A percentile compares a stretch with the other conserved stretches of the same genome.
phyloP scores from a whole-genome alignment of 1,140 invertebrate genomes.

The Eriosoma lanigerum region DNA sequence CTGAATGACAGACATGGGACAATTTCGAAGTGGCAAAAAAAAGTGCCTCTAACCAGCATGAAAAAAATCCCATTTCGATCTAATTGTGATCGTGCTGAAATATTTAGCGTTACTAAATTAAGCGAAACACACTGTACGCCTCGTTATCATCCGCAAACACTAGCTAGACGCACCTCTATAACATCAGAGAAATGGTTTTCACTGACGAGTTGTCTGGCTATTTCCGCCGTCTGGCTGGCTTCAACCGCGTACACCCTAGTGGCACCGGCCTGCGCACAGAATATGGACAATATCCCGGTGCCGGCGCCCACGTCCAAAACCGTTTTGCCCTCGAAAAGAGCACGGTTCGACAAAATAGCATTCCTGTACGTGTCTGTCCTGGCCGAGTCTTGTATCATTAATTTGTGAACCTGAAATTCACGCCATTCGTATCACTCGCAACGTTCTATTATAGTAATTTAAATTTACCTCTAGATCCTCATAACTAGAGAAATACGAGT shows the following conservation, averaged over 20 bases:
- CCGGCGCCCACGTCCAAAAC: conserved; percentile 94
- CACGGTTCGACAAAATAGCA: conserved; percentile 82
- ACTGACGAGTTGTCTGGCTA: conserved; percentile 77
- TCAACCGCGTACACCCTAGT: conserved; percentile 88
- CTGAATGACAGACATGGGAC: no score
- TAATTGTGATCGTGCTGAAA: no score
- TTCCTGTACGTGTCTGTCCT: conserved; percentile 90
- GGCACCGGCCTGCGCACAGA: conserved; percentile 91
- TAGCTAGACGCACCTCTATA: conserved; percentile 65
- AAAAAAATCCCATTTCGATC: no score
- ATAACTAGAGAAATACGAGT: conserved; percentile 21
- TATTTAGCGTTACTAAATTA: no score
- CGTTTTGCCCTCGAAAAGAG: conserved; percentile 71
- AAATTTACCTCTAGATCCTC: conserved; percentile 18
- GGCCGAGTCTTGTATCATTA: conserved; percentile 82
- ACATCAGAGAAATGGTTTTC: conserved; percentile 68
- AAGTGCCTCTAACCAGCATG: no score
- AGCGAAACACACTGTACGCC: no score
- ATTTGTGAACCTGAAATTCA: conserved; percentile 67
- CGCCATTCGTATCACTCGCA: no score
- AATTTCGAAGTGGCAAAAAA: no score
- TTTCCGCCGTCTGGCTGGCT: conserved; percentile 81
- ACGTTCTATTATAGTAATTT: no score
- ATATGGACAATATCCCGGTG: conserved; percentile 88
- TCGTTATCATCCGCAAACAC: no score